Evolutionary conservation across 1,140 invertebrate genomes (phyloP).

Genomic region (Andricus grossulariae): DNA sequence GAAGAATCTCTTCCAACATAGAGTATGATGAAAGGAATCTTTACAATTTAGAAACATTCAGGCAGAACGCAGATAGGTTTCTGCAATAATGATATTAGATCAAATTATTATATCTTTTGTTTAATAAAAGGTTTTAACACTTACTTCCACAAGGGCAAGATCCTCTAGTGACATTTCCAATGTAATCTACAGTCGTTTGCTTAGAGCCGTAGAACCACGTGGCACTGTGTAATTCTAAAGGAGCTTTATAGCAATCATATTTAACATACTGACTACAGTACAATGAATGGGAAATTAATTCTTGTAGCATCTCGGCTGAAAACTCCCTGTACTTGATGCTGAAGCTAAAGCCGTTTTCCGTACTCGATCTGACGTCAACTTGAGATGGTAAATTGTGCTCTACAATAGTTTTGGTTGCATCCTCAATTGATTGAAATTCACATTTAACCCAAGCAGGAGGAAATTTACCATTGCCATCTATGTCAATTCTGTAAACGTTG

Average conservation of each 20-base stretch:
- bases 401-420: constrained; percentile 92
- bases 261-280: constrained; percentile 93
- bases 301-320: constrained; percentile 91
- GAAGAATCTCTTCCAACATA: background rate
- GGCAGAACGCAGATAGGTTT: too few relatives aligned
- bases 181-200: constrained; percentile 87
- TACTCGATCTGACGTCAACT: constrained; percentile 87
- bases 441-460: constrained; percentile 93
- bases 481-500: constrained; percentile 93
- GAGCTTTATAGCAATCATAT: constrained; percentile 93
- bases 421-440: constrained; percentile 90
- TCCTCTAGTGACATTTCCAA: constrained; percentile 87
- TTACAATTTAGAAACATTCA: too few relatives aligned
- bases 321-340: constrained; percentile 93
- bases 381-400: constrained; percentile 94
- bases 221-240: constrained; percentile 89
- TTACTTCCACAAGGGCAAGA: constrained; percentile 82
- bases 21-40: background rate
- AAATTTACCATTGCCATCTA: constrained; percentile 94
- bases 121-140: constrained; percentile 36
- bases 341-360: constrained; percentile 87
- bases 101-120: too few relatives aligned
- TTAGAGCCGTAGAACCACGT: constrained; percentile 92
- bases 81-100: too few relatives aligned
- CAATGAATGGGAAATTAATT: constrained; percentile 90